Base-by-base conservation (phyloP, 2,797 vertebrate genomes). In the Danio kyathit region DNA sequence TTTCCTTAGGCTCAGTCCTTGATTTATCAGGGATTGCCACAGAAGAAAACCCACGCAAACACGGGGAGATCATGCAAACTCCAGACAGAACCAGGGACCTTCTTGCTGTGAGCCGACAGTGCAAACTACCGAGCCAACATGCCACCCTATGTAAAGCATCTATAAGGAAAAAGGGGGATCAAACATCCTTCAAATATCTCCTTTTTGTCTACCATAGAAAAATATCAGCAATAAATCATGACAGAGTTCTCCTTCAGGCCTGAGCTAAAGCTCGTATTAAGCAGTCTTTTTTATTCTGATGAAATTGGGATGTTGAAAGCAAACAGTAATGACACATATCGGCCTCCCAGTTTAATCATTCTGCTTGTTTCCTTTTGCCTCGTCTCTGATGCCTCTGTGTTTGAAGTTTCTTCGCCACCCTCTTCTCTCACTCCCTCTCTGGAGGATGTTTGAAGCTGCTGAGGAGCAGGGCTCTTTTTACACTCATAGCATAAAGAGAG, bases 401-500 rank as follows among this genome's bases (percentile, higher is more conserved):
- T 81, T 84, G 80, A 86, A 85, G 74, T 76, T 59, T 61, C 19
- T 69, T 76, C 66, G 65, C 79, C 69, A 66, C 65, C 70, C 71
- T 81, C 82, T 79, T 75, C 71, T 76, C 60, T 78, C 70, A 48
- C 41, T 70, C 44, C 69, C 76, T 74, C 46, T 77, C 82, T 83
- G 40, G 70, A 57, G n/a, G 86, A 87, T 82, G 84, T 88, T 91
- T 90, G 85, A 92, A 92, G 91, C 83, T 89, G 76, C 85, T 84
- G 83, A 91, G 90, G 70, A 88, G 82, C 80, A 73, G 76, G 78
- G 85, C 87, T 90, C 83, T 84, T 84, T 86, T 88, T 87, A 82
- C 75, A 76, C 69, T 61, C 79, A 19, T 51, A 75, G 64, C 67
- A 76, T 67, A 61, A 65, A 82, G 74, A 70, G 54, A 81, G 76